These are phyloP conservation scores for Epistrophe eligans DNA, from an alignment of 2,888 invertebrate species.

Conservation along the genomic window DNA sequence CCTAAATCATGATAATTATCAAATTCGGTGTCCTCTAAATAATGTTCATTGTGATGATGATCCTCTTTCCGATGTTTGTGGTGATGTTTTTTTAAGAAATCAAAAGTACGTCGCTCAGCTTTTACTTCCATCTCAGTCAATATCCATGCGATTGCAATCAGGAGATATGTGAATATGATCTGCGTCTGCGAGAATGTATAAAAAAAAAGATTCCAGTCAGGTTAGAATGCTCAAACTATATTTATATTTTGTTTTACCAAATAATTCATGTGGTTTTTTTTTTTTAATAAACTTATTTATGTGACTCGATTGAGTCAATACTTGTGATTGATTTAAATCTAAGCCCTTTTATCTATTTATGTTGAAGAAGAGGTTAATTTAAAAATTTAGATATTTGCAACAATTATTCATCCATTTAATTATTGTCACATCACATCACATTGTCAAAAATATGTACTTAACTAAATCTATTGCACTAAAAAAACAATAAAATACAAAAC, in stretches of 20 bases:
- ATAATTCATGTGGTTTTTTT: slow-evolving; percentile 48
- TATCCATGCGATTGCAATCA: slow-evolving; percentile 32
- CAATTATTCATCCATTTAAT: slow-evolving; percentile 43
- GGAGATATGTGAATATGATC: slow-evolving; percentile 33
- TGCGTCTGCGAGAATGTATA: slow-evolving; percentile 4
- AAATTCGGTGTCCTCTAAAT: not conserved
- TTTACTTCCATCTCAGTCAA: slow-evolving; percentile 34
- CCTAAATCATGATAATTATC: not conserved
- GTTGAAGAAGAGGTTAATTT: not conserved
- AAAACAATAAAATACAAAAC: slow-evolving; percentile 6
- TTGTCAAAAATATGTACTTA: not conserved
- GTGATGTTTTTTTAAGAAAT: slow-evolving; percentile 59
- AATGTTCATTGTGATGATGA: slow-evolving; percentile 22
- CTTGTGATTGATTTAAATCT: not conserved
- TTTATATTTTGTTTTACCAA: slow-evolving; percentile 22
- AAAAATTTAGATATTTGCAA: slow-evolving; percentile 45
- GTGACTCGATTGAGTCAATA: slow-evolving; percentile 32
- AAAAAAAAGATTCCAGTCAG: not conserved
- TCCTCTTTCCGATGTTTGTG: slow-evolving; percentile 43
- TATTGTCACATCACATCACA: slow-evolving; percentile 26
- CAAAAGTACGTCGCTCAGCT: slow-evolving; percentile 66
- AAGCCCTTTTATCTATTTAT: slow-evolving; percentile 42
- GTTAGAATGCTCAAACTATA: not conserved
- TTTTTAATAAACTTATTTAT: not conserved
- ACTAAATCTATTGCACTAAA: not conserved